Conservation (phyloP, 2,797 vertebrate genomes). For the Leptoclinus maculatus region DNA sequence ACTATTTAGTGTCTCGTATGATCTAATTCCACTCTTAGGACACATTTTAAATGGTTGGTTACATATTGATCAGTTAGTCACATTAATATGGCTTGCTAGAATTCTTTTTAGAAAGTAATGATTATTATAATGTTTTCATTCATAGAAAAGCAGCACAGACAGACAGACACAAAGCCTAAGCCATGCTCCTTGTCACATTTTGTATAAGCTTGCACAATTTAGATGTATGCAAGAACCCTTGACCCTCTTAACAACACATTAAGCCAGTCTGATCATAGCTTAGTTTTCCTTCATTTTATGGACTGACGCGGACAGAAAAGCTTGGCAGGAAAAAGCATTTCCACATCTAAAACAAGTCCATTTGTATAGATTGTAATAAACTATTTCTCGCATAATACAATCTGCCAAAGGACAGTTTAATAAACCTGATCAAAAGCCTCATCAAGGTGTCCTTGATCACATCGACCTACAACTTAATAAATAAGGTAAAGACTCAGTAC, state of each 20-base stretch:
- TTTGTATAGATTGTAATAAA: not conserved
- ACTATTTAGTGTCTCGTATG: not conserved
- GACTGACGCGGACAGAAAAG: not conserved
- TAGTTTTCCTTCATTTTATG: slow-evolving; percentile 22
- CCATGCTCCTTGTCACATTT: slow-evolving; percentile 27
- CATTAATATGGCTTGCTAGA: not conserved
- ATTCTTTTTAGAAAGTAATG: not conserved
- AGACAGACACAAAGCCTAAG: not conserved
- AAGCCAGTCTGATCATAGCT: slow-evolving; percentile 35
- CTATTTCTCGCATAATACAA: not conserved
- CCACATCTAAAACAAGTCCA: not conserved
- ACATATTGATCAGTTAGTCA: not conserved
- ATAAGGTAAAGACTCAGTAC: not conserved
- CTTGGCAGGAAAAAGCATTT: not conserved
- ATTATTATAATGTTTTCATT: not conserved
- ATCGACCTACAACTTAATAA: not conserved
- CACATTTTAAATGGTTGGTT: not conserved
- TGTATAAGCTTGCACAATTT: slow-evolving; percentile 10
- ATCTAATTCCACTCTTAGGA: not conserved
- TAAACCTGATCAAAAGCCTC: not conserved
- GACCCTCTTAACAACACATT: slow-evolving; percentile 33
- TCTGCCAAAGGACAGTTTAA: not conserved
- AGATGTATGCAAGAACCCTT: slow-evolving; percentile 19
- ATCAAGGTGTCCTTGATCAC: not conserved
- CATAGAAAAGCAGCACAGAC: not conserved